A percentile compares a stretch with the other conserved stretches of the same genome.
Conservation (phyloP, 2,797 vertebrate species). For the Anguilla marmorata region DNA sequence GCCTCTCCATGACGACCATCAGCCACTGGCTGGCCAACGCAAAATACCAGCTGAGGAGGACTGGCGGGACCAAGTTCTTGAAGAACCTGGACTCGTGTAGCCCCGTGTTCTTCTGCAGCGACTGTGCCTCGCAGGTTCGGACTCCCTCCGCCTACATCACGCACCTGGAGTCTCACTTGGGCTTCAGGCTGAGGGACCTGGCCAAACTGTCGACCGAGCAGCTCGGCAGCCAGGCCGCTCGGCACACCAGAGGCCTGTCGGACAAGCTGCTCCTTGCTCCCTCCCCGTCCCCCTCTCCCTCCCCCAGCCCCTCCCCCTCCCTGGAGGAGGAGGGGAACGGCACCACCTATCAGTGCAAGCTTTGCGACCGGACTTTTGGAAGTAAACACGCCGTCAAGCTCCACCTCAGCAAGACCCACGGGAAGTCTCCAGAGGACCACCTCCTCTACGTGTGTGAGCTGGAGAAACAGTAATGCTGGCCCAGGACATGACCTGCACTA, state of each 20-base stretch:
- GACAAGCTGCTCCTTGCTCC: slow-evolving; percentile 81
- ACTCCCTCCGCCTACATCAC: slow-evolving; percentile 93
- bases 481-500: slow-evolving; percentile 48
- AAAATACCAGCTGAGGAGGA: slow-evolving; percentile 98
- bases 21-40: slow-evolving; percentile 99
- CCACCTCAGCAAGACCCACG: slow-evolving; percentile 96
- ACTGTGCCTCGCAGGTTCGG: slow-evolving; percentile 96
- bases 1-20: slow-evolving; percentile 98
- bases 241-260: slow-evolving; percentile 82
- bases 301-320: slow-evolving; percentile 61
- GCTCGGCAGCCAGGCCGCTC: slow-evolving; percentile 84
- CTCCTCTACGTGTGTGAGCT: slow-evolving; percentile 88
- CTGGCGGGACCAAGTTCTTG: slow-evolving; percentile 97
- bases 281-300: slow-evolving; percentile 76
- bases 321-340: slow-evolving; percentile 83
- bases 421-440: slow-evolving; percentile 94
- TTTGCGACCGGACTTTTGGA: slow-evolving; percentile 86
- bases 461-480: slow-evolving; percentile 87
- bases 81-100: slow-evolving; percentile 97
- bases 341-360: slow-evolving; percentile 89
- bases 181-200: slow-evolving; percentile 95
- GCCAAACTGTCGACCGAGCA: slow-evolving; percentile 88
- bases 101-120: slow-evolving; percentile 97
- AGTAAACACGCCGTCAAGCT: slow-evolving; percentile 97
- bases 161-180: slow-evolving; percentile 96